Percentiles rank a stretch among this genome's conserved stretches.
phyloP scores from a whole-genome alignment of 2,888 invertebrate genomes.

The Cosmorhoe ocellata region DNA sequence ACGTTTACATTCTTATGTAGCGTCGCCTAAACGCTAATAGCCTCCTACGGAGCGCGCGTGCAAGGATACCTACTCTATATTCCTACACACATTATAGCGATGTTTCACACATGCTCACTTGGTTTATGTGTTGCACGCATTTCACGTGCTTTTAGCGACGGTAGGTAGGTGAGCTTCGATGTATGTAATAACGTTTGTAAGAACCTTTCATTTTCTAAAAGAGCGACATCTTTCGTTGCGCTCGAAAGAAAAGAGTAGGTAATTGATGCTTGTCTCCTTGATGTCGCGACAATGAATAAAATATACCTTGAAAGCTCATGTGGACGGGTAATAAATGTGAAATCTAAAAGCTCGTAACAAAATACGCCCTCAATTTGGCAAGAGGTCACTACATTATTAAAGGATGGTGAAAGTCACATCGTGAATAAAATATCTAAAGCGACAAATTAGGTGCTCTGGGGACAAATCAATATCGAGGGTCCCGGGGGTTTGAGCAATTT shows the following conservation, averaged over 20 bases:
- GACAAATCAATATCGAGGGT: slow-evolving; percentile 73
- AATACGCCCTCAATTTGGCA: slow-evolving; percentile 32
- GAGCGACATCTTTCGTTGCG: slow-evolving; percentile 57
- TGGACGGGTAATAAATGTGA: slow-evolving; percentile 30
- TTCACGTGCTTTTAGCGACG: slow-evolving; percentile 71
- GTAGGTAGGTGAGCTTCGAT: slow-evolving; percentile 58
- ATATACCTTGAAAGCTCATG: slow-evolving; percentile 49
- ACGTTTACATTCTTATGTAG: slow-evolving; percentile 83
- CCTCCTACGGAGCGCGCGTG: slow-evolving; percentile 67
- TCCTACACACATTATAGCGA: slow-evolving; percentile 34
- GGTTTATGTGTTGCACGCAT: slow-evolving; percentile 38
- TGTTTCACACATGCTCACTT: slow-evolving; percentile 28
- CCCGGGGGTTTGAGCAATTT: slow-evolving; percentile 78
- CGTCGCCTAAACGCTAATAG: slow-evolving; percentile 80
- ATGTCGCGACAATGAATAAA: slow-evolving; percentile 54
- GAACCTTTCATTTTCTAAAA: slow-evolving; percentile 70
- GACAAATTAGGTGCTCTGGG: slow-evolving; percentile 70
- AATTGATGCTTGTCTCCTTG: slow-evolving; percentile 47
- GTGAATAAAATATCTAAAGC: slow-evolving; percentile 71
- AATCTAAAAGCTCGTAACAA: slow-evolving; percentile 26
- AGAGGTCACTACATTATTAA: slow-evolving; percentile 41
- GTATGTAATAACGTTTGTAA: slow-evolving; percentile 66
- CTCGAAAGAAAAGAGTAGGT: slow-evolving; percentile 59
- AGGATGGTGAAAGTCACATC: slow-evolving; percentile 57
- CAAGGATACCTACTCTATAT: slow-evolving; percentile 42